phyloP scores from a whole-genome alignment of 2,888 invertebrate genomes.

The Tetrapedia diversipes region DNA sequence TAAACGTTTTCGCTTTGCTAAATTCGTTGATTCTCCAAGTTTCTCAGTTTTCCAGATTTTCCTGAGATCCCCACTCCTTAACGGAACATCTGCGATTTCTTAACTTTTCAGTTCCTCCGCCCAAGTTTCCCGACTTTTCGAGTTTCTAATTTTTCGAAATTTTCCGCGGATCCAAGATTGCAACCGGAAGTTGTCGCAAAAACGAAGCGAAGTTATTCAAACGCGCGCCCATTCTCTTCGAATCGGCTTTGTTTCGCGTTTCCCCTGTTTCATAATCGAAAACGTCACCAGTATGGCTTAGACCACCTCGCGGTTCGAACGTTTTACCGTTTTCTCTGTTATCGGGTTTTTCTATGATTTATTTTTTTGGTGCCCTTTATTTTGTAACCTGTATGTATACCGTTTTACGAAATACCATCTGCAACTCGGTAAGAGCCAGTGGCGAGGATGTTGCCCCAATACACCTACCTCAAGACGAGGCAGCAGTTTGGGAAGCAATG shows the following conservation, averaged over 20 bases:
- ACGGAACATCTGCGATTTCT: no score
- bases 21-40: no score
- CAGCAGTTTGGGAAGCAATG: constrained; percentile 89
- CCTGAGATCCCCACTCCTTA: no score
- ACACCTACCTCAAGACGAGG: constrained; percentile 88
- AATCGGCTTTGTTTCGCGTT: not conserved
- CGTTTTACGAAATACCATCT: constrained; percentile 5
- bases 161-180: no score
- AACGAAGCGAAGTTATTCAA: no score
- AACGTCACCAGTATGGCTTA: constrained; percentile 3
- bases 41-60: no score
- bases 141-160: no score
- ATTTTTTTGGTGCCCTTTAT: constrained; percentile 29
- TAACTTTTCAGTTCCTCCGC: no score
- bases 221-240: not conserved
- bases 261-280: constrained; percentile 27
- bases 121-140: no score
- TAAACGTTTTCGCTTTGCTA: no score
- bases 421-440: not conserved
- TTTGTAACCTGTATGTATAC: constrained; percentile 29
- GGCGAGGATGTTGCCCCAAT: constrained; percentile 83
- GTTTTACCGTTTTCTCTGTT: not conserved
- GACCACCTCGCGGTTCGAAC: not conserved
- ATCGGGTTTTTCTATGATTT: constrained; percentile 34
- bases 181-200: no score